These are phyloP conservation scores for Helogale parvula DNA, from an alignment of 2,113 vertebrate genomes.

Conservation along the genomic window DNA sequence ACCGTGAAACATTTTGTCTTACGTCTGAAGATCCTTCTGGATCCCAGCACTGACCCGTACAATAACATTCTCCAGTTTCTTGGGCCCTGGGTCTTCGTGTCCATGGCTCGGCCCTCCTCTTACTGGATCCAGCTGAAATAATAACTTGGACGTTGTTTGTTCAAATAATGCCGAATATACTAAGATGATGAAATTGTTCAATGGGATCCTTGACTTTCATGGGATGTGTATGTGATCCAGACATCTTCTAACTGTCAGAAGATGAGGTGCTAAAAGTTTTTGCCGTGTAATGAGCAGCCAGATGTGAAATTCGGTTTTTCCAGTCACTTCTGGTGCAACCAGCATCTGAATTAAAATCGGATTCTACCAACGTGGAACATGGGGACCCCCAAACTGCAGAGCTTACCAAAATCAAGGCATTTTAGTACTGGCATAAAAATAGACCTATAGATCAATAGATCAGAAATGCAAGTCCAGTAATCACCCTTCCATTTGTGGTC, in stretches of 20 bases:
- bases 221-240: neutral
- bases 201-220: neutral
- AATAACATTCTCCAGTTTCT: constrained; percentile 3
- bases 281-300: neutral
- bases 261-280: constrained; percentile 10
- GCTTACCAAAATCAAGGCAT: neutral
- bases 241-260: neutral
- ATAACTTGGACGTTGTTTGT: neutral
- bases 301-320: neutral
- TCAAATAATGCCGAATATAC: constrained; percentile 29
- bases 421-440: neutral
- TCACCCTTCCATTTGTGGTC: neutral
- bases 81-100: neutral
- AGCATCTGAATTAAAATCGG: neutral
- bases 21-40: constrained; percentile 9
- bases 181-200: neutral
- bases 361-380: neutral
- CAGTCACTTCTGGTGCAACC: neutral
- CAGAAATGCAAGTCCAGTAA: neutral
- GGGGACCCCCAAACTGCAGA: neutral
- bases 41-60: neutral
- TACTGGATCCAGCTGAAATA: constrained; percentile 19
- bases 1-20: neutral
- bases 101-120: neutral
- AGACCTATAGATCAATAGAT: neutral